Percentiles rank a stretch among this genome's conserved stretches.
phyloP scores from a whole-genome alignment of 2,888 invertebrate genomes.

The Theretra japonica region DNA sequence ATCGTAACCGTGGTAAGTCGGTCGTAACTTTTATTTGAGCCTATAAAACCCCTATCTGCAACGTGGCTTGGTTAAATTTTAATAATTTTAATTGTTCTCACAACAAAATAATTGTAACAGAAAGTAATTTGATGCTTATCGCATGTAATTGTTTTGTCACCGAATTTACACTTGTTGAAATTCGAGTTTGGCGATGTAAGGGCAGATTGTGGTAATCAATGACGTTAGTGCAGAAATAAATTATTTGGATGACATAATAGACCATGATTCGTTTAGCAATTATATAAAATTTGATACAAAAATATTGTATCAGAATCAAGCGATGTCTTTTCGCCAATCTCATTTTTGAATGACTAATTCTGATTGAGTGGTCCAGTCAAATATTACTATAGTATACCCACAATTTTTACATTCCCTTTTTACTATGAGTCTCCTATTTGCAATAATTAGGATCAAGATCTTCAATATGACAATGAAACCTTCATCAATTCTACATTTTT shows the following conservation, averaged over 20 bases:
- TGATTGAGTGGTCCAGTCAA: too few species aligned
- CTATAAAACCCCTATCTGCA: slow-evolving; percentile 17
- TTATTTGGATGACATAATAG: background rate
- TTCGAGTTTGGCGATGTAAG: background rate
- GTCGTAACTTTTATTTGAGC: slow-evolving; percentile 13
- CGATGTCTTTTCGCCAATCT: too few species aligned
- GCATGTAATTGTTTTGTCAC: slow-evolving; percentile 11
- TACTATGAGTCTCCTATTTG: too few species aligned
- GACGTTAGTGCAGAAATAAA: background rate
- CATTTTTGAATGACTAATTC: too few species aligned
- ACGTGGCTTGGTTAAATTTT: slow-evolving; percentile 23
- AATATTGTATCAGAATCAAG: too few species aligned
- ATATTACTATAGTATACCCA: too few species aligned
- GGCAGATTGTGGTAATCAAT: background rate
- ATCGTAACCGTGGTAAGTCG: slow-evolving; percentile 86
- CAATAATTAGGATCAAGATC: too few species aligned
- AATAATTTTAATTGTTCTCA: slow-evolving; percentile 19
- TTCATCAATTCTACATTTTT: too few species aligned
- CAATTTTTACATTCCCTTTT: too few species aligned
- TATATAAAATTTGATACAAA: too few species aligned
- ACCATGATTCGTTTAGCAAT: too few species aligned
- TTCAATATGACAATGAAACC: too few species aligned
- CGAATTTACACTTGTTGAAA: background rate
- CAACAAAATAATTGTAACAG: slow-evolving; percentile 9
- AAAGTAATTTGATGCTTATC: slow-evolving; percentile 15